Conservation (phyloP, 2,113 vertebrate genomes). For the Hiodon tergisus region DNA sequence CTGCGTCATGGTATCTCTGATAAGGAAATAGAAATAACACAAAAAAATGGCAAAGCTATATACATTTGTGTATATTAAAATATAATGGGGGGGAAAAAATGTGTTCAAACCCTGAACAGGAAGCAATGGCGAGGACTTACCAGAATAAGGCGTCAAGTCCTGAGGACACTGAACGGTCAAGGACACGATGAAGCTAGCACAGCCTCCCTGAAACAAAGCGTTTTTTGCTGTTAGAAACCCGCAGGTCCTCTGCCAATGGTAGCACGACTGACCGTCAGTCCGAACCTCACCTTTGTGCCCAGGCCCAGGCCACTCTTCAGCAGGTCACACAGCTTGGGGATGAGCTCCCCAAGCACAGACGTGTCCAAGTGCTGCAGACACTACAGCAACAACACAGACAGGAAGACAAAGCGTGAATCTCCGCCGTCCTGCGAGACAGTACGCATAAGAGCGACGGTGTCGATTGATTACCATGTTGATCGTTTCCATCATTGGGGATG, state of each 20-base stretch:
- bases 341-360: constrained; percentile 81
- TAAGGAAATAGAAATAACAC: not conserved
- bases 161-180: constrained; percentile 93
- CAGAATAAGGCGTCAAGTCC: constrained; percentile 88
- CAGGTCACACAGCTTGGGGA: constrained; percentile 88
- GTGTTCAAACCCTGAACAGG: no score
- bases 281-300: constrained; percentile 76
- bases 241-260: no score
- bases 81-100: no score
- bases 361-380: constrained; percentile 93
- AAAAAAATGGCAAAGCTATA: no score
- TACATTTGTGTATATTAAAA: no score
- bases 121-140: constrained; percentile 47
- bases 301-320: constrained; percentile 90
- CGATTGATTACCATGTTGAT: constrained; percentile 79
- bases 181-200: constrained; percentile 91
- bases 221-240: not conserved
- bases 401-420: not conserved
- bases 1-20: not conserved
- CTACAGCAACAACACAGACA: constrained; percentile 51
- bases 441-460: no score
- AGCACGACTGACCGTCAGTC: not conserved
- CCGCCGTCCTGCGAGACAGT: not conserved
- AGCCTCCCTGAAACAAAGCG: constrained; percentile 74
- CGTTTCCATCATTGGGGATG: constrained; percentile 99